phyloP scores from a whole-genome alignment of 2,113 vertebrate species.

The Semnornis frantzii region DNA sequence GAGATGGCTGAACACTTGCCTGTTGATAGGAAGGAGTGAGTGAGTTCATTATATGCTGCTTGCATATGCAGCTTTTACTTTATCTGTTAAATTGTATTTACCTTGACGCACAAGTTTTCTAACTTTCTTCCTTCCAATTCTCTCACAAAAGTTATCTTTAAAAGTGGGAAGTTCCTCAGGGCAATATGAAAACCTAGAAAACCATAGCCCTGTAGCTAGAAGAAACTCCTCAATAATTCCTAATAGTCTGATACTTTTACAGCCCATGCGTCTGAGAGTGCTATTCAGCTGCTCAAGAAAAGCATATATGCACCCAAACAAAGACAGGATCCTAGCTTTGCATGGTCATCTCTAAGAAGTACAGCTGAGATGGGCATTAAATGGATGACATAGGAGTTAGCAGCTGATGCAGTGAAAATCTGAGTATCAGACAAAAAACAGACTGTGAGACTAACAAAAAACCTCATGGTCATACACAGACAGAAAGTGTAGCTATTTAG shows the following conservation, averaged over 20 bases:
- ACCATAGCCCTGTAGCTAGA: neutral
- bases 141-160: neutral
- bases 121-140: neutral
- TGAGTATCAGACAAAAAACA: neutral
- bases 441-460: neutral
- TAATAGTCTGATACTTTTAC: neutral
- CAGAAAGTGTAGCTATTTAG: rapidly evolving
- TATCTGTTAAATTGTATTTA: neutral
- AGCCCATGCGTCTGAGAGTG: neutral
- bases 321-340: neutral
- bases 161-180: neutral
- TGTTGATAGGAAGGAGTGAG: neutral
- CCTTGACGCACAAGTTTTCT: neutral
- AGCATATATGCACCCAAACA: neutral
- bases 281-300: neutral
- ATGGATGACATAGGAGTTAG: neutral
- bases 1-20: neutral
- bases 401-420: neutral
- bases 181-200: neutral
- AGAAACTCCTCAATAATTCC: neutral
- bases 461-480: neutral
- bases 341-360: neutral
- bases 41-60: neutral
- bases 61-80: rapidly evolving
- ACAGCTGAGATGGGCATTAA: neutral